phyloP scores from a whole-genome alignment of 2,797 vertebrate species.

The Xiphophorus birchmanni region DNA sequence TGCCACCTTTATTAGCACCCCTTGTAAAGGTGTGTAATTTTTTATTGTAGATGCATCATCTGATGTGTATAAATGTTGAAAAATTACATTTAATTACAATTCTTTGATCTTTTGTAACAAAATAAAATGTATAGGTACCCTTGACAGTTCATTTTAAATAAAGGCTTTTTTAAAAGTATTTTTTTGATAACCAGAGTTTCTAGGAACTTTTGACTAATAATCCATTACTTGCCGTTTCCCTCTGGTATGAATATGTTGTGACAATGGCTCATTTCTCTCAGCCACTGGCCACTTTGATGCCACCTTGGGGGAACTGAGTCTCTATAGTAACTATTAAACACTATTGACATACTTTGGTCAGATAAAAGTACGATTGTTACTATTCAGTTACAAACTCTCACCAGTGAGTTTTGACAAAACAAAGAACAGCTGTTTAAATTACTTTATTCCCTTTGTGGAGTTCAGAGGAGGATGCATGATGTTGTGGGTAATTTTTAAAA shows the following conservation, averaged over 20 bases:
- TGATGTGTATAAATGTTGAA: neutral
- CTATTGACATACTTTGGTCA: neutral
- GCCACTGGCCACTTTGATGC: neutral
- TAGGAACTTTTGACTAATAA: neutral
- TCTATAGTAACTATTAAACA: neutral
- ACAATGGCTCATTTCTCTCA: neutral
- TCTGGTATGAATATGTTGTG: neutral
- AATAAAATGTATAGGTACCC: neutral
- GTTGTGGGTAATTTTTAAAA: neutral
- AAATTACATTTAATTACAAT: neutral
- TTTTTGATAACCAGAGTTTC: neutral
- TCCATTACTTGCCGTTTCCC: neutral
- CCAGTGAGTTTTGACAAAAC: neutral
- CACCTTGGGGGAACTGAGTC: neutral
- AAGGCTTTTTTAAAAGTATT: rapidly evolving
- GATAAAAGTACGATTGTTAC: neutral
- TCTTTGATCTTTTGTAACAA: neutral
- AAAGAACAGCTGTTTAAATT: neutral
- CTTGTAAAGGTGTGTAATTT: neutral
- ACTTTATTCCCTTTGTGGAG: neutral
- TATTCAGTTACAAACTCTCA: neutral
- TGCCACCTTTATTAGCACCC: neutral
- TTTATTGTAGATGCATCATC: neutral
- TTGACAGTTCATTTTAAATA: neutral
- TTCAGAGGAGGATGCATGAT: neutral